Conservation (phyloP, 2,797 vertebrate genomes). For the Linurgus olivaceus region DNA sequence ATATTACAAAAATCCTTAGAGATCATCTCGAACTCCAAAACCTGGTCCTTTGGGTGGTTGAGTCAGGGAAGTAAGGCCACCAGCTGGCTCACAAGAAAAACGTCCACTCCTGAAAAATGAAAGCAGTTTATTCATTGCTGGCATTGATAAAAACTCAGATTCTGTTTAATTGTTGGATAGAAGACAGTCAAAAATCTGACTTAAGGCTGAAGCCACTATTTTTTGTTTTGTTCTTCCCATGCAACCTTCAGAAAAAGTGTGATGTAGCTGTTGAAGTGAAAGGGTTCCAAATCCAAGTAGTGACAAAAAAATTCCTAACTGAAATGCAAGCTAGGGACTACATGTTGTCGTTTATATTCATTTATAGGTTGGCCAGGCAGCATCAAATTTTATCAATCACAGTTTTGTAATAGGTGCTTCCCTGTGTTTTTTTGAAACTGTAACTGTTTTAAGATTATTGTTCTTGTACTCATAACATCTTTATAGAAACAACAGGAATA, state of each 20-base stretch:
- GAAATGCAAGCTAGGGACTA: neutral
- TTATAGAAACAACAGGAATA: neutral
- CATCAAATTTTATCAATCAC: neutral
- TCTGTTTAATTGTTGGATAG: neutral
- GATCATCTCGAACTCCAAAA: slow-evolving; percentile 89
- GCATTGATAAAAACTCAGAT: neutral
- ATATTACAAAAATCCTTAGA: slow-evolving; percentile 75
- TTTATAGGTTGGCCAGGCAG: neutral
- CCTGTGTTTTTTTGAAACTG: neutral
- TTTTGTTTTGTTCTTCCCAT: neutral
- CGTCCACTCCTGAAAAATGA: slow-evolving; percentile 83
- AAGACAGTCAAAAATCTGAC: neutral
- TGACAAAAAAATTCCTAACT: neutral
- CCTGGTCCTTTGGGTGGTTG: slow-evolving; percentile 92
- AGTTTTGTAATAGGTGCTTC: neutral
- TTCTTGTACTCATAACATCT: neutral
- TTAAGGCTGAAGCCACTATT: neutral
- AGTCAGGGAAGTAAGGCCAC: slow-evolving; percentile 90
- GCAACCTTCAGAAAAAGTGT: neutral
- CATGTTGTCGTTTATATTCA: neutral
- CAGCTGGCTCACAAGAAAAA: slow-evolving; percentile 96
- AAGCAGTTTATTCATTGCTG: neutral
- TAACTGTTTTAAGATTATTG: neutral
- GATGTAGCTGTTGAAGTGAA: neutral
- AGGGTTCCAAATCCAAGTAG: neutral